Conservation (phyloP, 2,113 vertebrate species). For the Amblyornis subalaris region DNA sequence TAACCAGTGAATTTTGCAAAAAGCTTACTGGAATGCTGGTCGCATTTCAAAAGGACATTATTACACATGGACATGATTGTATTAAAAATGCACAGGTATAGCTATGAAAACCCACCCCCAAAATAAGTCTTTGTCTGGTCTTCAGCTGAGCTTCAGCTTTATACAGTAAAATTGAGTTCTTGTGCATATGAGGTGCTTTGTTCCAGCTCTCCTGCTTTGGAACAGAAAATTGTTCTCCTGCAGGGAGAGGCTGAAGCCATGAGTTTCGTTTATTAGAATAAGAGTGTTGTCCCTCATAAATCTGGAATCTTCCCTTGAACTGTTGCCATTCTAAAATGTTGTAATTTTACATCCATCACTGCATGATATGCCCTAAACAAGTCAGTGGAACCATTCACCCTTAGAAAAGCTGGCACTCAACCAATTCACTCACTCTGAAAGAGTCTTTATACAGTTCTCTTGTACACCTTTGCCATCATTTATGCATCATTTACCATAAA, state of each 20-base stretch:
- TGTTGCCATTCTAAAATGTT: slow-evolving; percentile 16
- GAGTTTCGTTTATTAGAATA: slow-evolving; percentile 10
- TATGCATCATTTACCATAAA: slow-evolving; percentile 68
- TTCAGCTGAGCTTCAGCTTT: neutral
- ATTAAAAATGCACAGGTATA: neutral
- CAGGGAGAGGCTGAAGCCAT: neutral
- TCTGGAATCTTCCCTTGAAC: slow-evolving; percentile 39
- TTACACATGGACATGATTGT: neutral
- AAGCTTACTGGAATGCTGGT: neutral
- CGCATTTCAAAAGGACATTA: neutral
- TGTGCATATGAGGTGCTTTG: neutral
- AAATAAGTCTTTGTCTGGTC: neutral
- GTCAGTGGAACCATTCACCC: slow-evolving; percentile 56
- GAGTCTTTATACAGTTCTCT: slow-evolving; percentile 48
- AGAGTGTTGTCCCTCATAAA: slow-evolving; percentile 21
- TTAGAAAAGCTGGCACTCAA: slow-evolving; percentile 53
- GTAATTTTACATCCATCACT: slow-evolving; percentile 46
- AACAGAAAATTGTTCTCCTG: neutral
- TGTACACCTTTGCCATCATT: slow-evolving; percentile 62
- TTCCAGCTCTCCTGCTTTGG: neutral
- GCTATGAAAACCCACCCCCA: neutral
- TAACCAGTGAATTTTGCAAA: neutral
- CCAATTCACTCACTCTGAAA: slow-evolving; percentile 47
- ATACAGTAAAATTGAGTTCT: neutral
- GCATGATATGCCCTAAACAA: slow-evolving; percentile 36